Percentiles rank a stretch among this genome's conserved stretches.
These are phyloP conservation scores for Catharus fuscescens DNA, from an alignment of 2,113 vertebrate species.

Conservation along the genomic window DNA sequence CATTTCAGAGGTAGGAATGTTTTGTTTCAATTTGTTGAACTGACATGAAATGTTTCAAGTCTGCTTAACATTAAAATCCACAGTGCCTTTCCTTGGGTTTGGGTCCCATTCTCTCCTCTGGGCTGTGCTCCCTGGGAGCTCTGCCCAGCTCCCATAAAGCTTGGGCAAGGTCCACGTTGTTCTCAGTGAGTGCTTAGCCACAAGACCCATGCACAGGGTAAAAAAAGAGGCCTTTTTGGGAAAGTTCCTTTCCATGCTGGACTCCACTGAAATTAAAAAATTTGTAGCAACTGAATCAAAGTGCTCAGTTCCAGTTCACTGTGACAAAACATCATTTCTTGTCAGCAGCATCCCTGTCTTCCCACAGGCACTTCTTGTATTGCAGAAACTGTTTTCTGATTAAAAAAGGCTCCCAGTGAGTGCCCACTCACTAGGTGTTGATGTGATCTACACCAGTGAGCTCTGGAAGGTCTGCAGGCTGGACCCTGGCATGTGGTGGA, in stretches of 20 bases:
- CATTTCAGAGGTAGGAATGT: conserved; percentile 65
- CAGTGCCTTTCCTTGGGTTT: conserved; percentile 44
- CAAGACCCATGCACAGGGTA: not conserved
- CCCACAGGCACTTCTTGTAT: not conserved
- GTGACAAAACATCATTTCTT: not conserved
- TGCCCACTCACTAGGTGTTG: not conserved
- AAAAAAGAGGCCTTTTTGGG: not conserved
- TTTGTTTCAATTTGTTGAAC: conserved; percentile 67
- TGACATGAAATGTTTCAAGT: conserved; percentile 54
- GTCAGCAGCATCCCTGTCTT: not conserved
- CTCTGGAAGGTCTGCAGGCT: not conserved
- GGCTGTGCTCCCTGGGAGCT: conserved; percentile 52
- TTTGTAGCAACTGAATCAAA: not conserved
- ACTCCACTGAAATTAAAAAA: not conserved
- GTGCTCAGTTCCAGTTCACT: fast-evolving
- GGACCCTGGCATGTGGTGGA: not conserved
- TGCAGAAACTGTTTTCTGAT: not conserved
- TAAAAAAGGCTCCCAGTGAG: not conserved
- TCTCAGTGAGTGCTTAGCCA: conserved; percentile 14
- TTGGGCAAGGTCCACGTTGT: conserved; percentile 32
- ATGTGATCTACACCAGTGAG: not conserved
- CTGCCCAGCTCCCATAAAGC: conserved; percentile 44
- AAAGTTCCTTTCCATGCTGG: not conserved
- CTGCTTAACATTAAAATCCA: conserved; percentile 62
- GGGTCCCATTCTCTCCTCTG: conserved; percentile 48